Percentiles rank a stretch among this genome's conserved stretches.
Conservation (phyloP, 2,888 invertebrate species). For the Sericinus montela region DNA sequence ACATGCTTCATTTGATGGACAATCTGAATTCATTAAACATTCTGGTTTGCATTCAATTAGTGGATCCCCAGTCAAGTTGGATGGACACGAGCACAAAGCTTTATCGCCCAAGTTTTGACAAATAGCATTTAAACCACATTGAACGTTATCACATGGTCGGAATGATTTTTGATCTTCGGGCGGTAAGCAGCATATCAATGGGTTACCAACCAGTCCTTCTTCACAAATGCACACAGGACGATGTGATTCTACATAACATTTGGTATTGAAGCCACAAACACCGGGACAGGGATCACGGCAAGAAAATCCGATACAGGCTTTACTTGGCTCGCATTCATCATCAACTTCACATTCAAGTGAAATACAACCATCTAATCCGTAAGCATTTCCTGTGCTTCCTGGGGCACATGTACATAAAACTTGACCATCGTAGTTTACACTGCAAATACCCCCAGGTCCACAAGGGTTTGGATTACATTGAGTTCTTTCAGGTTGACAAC, state of each 20-base stretch:
- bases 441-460: conserved; percentile 87
- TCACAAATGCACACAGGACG: conserved; percentile 89
- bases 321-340: conserved; percentile 85
- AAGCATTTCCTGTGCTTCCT: conserved; percentile 88
- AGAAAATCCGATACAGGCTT: conserved; percentile 88
- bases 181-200: conserved; percentile 84
- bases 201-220: conserved; percentile 86
- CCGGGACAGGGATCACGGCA: conserved; percentile 92
- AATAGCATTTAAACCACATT: conserved; percentile 89
- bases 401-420: conserved; percentile 86
- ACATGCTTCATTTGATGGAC: conserved; percentile 86
- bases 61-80: conserved; percentile 89
- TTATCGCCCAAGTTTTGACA: conserved; percentile 85
- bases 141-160: conserved; percentile 85
- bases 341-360: conserved; percentile 90
- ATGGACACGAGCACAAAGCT: conserved; percentile 88
- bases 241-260: conserved; percentile 87
- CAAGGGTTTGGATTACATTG: conserved; percentile 90
- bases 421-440: conserved; percentile 82
- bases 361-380: conserved; percentile 84
- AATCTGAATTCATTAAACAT: conserved; percentile 91
- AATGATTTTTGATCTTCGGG: conserved; percentile 73
- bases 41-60: conserved; percentile 87
- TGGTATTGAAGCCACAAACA: conserved; percentile 86
- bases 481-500: conserved; percentile 84